Conservation (phyloP, 2,888 invertebrate genomes). For the Crioceris asparagi region DNA sequence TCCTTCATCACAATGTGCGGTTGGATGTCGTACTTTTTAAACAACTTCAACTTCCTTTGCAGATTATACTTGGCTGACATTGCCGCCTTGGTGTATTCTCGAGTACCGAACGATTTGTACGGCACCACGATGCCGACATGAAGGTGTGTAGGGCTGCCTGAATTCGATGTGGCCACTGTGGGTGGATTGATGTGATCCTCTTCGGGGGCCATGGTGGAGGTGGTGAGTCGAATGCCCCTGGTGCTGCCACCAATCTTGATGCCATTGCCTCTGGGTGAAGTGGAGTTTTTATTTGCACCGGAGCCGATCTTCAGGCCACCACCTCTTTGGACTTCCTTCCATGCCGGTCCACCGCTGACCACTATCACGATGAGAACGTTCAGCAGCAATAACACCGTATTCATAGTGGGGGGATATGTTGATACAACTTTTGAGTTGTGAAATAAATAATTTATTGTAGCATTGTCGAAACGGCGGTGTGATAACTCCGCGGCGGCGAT, state of each 20-base stretch:
- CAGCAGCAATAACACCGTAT: conserved; percentile 30
- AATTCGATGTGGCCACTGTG: conserved; percentile 22
- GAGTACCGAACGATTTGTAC: conserved; percentile 61
- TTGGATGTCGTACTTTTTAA: conserved; percentile 59
- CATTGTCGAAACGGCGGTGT: too few species aligned
- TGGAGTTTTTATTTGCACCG: conserved; percentile 28
- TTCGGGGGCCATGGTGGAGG: conserved; percentile 26
- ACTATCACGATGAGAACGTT: conserved; percentile 33
- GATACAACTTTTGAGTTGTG: too few species aligned
- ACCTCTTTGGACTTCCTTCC: conserved; percentile 37
- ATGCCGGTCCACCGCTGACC: conserved; percentile 37
- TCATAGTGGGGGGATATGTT: too few species aligned
- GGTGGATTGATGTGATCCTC: conserved; percentile 31
- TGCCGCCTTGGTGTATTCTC: conserved; percentile 62
- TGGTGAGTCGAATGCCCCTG: conserved; percentile 25
- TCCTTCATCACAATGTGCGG: conserved; percentile 60
- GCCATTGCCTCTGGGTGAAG: conserved; percentile 33
- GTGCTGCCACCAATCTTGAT: conserved; percentile 31
- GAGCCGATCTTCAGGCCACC: conserved; percentile 33
- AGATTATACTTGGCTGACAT: conserved; percentile 55
- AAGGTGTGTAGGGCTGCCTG: not conserved
- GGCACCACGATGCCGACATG: conserved; percentile 68
- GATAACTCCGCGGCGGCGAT: too few species aligned
- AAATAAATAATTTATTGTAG: too few species aligned
- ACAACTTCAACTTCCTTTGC: conserved; percentile 56